Conservation (phyloP, 2,888 invertebrate genomes). For the Xylota segnis region DNA sequence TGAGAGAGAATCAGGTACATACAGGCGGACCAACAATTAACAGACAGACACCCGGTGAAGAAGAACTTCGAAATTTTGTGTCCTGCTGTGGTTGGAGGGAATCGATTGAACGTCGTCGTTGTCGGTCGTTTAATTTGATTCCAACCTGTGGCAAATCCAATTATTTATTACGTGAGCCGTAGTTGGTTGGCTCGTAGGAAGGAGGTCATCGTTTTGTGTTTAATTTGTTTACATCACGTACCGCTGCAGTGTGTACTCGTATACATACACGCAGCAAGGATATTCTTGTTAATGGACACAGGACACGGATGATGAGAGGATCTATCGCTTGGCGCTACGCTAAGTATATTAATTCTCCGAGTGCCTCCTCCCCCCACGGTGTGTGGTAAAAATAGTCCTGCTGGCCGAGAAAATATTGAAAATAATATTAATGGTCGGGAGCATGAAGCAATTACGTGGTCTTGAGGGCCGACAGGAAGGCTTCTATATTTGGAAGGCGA, state of each 20-base stretch:
- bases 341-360: neutral
- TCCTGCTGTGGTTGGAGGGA: neutral
- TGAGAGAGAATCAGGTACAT: neutral
- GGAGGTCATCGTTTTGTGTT: slow-evolving; percentile 24
- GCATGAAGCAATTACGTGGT: slow-evolving; percentile 8
- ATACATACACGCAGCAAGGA: neutral
- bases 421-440: neutral
- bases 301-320: neutral
- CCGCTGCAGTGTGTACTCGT: slow-evolving; percentile 2
- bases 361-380: neutral
- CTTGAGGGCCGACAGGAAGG: neutral
- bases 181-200: neutral
- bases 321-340: neutral
- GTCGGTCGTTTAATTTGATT: slow-evolving; percentile 11
- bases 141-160: neutral
- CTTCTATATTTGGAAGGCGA: neutral
- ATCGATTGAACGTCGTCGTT: too few species aligned
- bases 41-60: neutral
- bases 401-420: neutral
- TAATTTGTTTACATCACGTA: slow-evolving; percentile 40
- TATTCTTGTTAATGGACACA: neutral
- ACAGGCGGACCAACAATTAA: slow-evolving; percentile 4
- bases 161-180: slow-evolving; percentile 33
- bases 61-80: slow-evolving; percentile 4
- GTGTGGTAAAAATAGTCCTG: neutral